phyloP scores from a whole-genome alignment of 2,888 invertebrate species.

The Cylindroiulus punctatus region DNA sequence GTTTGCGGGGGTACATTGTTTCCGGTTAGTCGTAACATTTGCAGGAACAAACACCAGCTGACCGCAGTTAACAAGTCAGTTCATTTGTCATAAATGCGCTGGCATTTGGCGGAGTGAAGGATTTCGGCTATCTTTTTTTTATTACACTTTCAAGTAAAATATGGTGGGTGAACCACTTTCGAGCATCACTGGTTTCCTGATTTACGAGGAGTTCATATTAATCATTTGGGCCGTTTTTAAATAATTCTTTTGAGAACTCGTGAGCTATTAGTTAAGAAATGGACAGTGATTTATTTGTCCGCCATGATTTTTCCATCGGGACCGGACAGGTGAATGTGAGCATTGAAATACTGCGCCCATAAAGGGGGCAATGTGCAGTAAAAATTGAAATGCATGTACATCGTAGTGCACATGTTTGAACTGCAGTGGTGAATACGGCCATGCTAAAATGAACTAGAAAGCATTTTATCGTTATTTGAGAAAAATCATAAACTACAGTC shows the following conservation, averaged over 20 bases:
- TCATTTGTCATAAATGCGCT: slow-evolving; percentile 12
- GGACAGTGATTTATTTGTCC: background rate
- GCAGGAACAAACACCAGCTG: background rate
- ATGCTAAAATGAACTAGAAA: background rate
- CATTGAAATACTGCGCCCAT: background rate
- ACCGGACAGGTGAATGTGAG: background rate
- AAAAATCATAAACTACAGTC: background rate
- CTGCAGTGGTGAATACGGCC: background rate
- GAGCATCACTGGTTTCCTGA: slow-evolving; percentile 5
- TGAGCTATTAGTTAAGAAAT: background rate
- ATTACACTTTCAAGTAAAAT: background rate
- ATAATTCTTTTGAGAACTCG: background rate
- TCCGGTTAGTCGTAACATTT: slow-evolving; percentile 24
- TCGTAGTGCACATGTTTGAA: background rate
- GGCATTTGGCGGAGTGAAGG: background rate
- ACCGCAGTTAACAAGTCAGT: background rate
- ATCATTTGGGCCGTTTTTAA: slow-evolving; percentile 22
- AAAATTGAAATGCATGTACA: background rate
- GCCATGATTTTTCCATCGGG: background rate
- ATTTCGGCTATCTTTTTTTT: background rate
- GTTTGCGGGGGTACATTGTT: background rate
- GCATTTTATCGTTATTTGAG: background rate
- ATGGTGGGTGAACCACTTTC: slow-evolving; percentile 41
- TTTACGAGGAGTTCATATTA: slow-evolving; percentile 26
- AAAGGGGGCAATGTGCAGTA: background rate